Base-by-base conservation (phyloP, 2,888 invertebrate species). In the Tenthredo amoena region DNA sequence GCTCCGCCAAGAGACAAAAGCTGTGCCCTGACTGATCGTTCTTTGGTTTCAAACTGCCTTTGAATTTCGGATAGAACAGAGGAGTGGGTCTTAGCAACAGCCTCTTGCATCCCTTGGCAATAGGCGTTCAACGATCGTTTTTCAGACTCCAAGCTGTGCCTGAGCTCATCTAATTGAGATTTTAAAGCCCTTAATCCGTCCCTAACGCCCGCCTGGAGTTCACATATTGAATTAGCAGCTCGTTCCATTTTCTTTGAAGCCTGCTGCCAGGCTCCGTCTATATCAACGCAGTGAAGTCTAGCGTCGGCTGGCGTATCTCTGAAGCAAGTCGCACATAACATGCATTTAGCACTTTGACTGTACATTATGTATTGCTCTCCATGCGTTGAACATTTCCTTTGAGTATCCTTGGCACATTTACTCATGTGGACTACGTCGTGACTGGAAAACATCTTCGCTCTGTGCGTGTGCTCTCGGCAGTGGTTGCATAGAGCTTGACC, bases 351-450 rank as follows among this genome's bases (percentile, higher is more conserved):
- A 85, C 96, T 95, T 81, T 96, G 95, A 9, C 96, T 96, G 92
- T 96, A 97, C 95, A 97, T 96, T 88, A 97, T 96, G 93, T 95
- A 96, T 87, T 96, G 96, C 92, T 97, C 97, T 26, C 96, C 96
- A 91, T 97, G 97, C 83, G 95, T 94, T 1, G 95, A 93, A 90
- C 96, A 96, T 94, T 96, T 96, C 91, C 96, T 94, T 91, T 96
- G 95, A n/a, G 95, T 95, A 91, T 96, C 96, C 89, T 96, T 95
- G 31, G 95, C 94, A 90, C 96, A 96, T 91, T 96, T 96, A 34
- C 96, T 96, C 95, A 97, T 95, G 89, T 96, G 96, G 21, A 96
- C 95, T 21, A 97, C 95, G 87, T 96, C 96, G 91, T 97, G 97
- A 37, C 95, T 94, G 0, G 96, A 95, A 92, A 97, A 97, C 97